Base-by-base conservation (phyloP, 2,113 vertebrate species). In the Ciconia boyciana region DNA sequence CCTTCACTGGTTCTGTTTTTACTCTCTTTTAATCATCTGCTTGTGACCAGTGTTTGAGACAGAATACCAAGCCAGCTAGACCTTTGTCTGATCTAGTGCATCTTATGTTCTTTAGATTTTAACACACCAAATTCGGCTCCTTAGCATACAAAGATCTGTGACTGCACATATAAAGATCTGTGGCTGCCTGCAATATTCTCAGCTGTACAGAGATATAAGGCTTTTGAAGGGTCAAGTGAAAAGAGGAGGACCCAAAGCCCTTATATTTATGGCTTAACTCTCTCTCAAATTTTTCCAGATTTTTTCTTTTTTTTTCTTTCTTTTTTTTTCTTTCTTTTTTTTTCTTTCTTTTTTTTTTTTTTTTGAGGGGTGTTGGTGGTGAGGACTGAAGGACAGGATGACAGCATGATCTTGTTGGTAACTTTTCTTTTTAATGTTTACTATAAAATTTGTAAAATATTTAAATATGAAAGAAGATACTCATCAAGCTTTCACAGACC, bases 311-410 rank as follows among this genome's bases (percentile, higher is more conserved):
- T 36, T 41, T 12, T 21, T 17, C 6, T 13, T 49, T 51, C 2
- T 9, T 20, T 26, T 10, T 72, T 29, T 15, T 32, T 44, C 6
- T 15, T 51, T 14, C 10, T 26, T 51, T 49, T 44, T 39, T 64
- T n/a, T n/a, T n/a, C n/a, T n/a, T n/a, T n/a, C 48, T 31, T 10
- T 12, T 18, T 46, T 48, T 5, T 12, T 17, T 46, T 16, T 8
- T 29, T 21, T 72, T 20, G 8, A 32, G 3, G 3, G 1, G 0
- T 49, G 6, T 11, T 69, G 3, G 4, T 62, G 7, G 6, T 62
- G 13, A 60, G 70, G 44, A 25, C 10, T 72, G 48, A 85, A 14
- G 10, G 25, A 43, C 1, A n/a, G 16, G 5, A 11, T 66, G 26
- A 61, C 28, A 70, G 6, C 26, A 75, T 71, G 6, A 68, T 68